Evolutionary conservation across 2,113 vertebrate genomes (phyloP), one percentile per base, ranked within the genome.

Genomic region (Alouatta palliata): DNA sequence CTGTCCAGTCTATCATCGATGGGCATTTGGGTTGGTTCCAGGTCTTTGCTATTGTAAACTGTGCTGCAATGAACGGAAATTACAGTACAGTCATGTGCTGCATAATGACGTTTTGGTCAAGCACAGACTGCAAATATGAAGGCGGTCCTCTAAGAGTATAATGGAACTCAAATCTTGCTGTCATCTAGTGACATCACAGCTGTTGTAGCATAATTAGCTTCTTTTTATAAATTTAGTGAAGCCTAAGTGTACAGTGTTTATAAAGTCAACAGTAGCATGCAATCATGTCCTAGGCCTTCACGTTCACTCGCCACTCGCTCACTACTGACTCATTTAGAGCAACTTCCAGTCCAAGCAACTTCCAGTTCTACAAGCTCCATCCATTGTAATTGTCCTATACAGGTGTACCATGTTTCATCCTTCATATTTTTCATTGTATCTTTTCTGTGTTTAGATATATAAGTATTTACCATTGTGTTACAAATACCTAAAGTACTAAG

Each of bases 111-210:
- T 75, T 23, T 40, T 25, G 70, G 70, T 73, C 70, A 40, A 73
- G 2, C 5, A 40, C 0, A 12, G n/a, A 73, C 10, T 21, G 23
- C 6, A 45, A 16, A 40, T 40, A 43, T 5, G 12, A 14, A 3
- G 25, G 2, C 2, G 6, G 40, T 75, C 71, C 40, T 23, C 25
- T 25, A 43, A 75, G 40, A 27, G 27, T 45, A 43, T 27, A 13
- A 27, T 16, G 12, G 71, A 16, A 23, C 12, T 43, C 71, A 27
- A 13, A 43, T 43, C 27, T 27, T 75, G 12, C 71, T 43, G 23
- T 75, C 40, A 75, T 43, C 21, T 14, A 13, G 40, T 75, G 40
- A 27, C 40, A 43, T 45, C 40, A 16, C 27, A 75, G 71, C 12
- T 75, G 40, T 25, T 25, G 23, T 43, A 75, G 23, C 37, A 13